Evolutionary conservation across 2,888 invertebrate genomes (phyloP).

Genomic region (Tholera decimalis): DNA sequence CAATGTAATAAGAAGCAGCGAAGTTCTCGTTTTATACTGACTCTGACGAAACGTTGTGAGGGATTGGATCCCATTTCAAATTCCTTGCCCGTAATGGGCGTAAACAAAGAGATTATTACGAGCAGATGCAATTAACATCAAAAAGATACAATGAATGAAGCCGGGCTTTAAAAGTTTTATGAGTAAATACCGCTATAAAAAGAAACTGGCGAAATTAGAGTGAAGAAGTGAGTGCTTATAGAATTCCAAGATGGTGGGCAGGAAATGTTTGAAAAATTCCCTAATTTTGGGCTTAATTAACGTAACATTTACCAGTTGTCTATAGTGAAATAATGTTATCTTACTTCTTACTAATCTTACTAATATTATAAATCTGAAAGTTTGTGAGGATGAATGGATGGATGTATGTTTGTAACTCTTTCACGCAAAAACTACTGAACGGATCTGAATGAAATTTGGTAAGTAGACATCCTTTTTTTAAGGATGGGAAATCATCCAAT

Average conservation of each 20-base stretch:
- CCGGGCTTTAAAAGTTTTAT: constrained; percentile 64
- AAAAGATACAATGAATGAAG: constrained; percentile 65
- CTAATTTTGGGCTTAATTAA: not conserved
- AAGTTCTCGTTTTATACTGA: not conserved
- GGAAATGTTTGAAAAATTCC: constrained; percentile 11
- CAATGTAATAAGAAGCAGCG: constrained; percentile 18
- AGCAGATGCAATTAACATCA: constrained; percentile 69
- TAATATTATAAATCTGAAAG: too few relatives aligned
- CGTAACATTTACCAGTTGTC: too few relatives aligned
- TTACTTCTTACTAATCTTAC: too few relatives aligned
- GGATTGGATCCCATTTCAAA: constrained; percentile 67
- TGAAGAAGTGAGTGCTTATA: constrained; percentile 32
- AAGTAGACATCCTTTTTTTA: too few relatives aligned
- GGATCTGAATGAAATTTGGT: too few relatives aligned
- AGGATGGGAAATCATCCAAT: too few relatives aligned
- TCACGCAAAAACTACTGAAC: too few relatives aligned
- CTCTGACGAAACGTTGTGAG: constrained; percentile 47
- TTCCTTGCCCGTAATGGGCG: constrained; percentile 71
- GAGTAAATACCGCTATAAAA: constrained; percentile 62
- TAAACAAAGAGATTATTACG: constrained; percentile 74
- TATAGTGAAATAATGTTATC: too few relatives aligned
- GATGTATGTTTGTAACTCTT: too few relatives aligned
- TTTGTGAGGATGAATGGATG: too few relatives aligned
- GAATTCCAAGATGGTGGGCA: constrained; percentile 25
- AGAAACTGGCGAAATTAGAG: constrained; percentile 44